Percentiles rank a stretch among this genome's conserved stretches.
Conservation (phyloP, 2,888 invertebrate species). For the Argynnis bischoffii region DNA sequence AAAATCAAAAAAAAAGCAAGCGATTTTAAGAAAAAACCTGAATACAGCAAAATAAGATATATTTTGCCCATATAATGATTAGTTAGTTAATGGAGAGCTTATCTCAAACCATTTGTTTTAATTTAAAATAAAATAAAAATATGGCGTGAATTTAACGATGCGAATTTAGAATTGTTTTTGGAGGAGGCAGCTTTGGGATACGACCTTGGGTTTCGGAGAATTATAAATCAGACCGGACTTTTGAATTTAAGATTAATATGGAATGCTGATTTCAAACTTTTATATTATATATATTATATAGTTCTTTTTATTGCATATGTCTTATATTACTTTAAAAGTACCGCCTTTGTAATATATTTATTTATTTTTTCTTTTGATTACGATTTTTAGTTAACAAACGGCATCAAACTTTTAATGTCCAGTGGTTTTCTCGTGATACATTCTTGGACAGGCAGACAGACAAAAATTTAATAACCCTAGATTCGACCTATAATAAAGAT, state of each 20-base stretch:
- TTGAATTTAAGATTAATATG: slow-evolving; percentile 9
- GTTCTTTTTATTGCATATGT: not conserved
- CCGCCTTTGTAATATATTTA: too few relatives aligned
- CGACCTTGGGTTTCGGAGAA: slow-evolving; percentile 25
- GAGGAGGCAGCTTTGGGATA: slow-evolving; percentile 22
- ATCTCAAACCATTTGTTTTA: not conserved
- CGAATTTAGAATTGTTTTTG: slow-evolving; percentile 14
- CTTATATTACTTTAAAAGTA: not conserved
- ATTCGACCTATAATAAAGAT: too few relatives aligned
- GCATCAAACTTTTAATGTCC: too few relatives aligned
- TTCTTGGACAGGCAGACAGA: too few relatives aligned
- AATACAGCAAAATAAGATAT: too few relatives aligned
- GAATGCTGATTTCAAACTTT: slow-evolving; percentile 8
- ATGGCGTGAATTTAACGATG: slow-evolving; percentile 24
- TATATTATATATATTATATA: not conserved
- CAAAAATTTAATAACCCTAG: too few relatives aligned
- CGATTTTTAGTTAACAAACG: too few relatives aligned
- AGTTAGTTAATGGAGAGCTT: not conserved
- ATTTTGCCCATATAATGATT: too few relatives aligned
- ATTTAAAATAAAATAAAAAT: slow-evolving; percentile 17
- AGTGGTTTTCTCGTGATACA: too few relatives aligned
- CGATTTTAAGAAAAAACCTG: too few relatives aligned
- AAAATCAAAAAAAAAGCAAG: too few relatives aligned
- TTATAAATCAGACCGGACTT: slow-evolving; percentile 15
- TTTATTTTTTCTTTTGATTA: too few relatives aligned